Conservation (phyloP, 2,113 vertebrate genomes). For the Proterorhinus semilunaris region DNA sequence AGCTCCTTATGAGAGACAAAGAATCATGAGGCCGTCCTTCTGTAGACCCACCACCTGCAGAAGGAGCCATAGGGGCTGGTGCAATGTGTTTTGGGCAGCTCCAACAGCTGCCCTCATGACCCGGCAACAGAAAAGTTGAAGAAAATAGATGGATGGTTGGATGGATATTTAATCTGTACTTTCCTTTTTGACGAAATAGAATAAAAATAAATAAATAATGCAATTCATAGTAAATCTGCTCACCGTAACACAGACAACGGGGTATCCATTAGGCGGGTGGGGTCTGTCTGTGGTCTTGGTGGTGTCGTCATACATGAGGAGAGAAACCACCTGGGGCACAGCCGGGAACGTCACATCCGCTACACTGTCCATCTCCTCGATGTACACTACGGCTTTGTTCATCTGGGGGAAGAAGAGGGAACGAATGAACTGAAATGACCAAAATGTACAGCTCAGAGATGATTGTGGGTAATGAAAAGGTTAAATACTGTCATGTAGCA, state of each 20-base stretch:
- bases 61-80: too few species aligned
- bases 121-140: too few species aligned
- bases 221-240: constrained; percentile 8
- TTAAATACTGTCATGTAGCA: background rate
- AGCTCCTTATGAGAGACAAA: too few species aligned
- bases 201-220: too few species aligned
- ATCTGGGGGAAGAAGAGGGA: constrained; percentile 58
- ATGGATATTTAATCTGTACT: too few species aligned
- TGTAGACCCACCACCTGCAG: too few species aligned
- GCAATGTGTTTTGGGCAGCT: too few species aligned
- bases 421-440: background rate
- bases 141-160: too few species aligned
- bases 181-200: too few species aligned
- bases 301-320: constrained; percentile 78
- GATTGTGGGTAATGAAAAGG: background rate
- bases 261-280: constrained; percentile 75
- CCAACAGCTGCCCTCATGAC: too few species aligned
- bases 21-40: too few species aligned
- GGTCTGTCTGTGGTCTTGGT: constrained; percentile 70
- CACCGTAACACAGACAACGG: constrained; percentile 80
- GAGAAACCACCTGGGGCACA: constrained; percentile 78
- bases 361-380: constrained; percentile 83
- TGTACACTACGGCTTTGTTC: constrained; percentile 82
- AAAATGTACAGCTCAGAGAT: background rate
- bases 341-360: constrained; percentile 82